These are phyloP conservation scores for Corythaixoides concolor DNA, from an alignment of 2,113 vertebrate genomes.

Conservation along the genomic window DNA sequence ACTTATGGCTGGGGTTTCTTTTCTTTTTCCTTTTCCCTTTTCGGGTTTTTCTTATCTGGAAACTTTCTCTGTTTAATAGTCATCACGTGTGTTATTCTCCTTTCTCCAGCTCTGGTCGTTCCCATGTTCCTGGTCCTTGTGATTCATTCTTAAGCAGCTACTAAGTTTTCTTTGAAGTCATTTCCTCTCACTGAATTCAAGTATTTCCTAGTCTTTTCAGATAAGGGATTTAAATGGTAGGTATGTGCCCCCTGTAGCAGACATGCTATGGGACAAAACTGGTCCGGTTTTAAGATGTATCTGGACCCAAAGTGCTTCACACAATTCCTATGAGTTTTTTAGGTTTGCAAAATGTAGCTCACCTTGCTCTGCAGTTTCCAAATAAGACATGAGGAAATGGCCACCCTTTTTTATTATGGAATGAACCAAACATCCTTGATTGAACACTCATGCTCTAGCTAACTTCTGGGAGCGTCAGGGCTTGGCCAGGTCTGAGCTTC, in stretches of 20 bases:
- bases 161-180: neutral
- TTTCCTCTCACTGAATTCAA: slow-evolving; percentile 33
- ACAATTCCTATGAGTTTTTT: neutral
- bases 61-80: neutral
- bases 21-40: neutral
- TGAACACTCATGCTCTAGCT: neutral
- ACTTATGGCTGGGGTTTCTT: neutral
- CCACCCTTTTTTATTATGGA: neutral
- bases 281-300: neutral
- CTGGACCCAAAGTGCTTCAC: neutral
- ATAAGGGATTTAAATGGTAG: slow-evolving; percentile 4
- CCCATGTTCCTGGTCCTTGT: neutral
- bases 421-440: neutral
- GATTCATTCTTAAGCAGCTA: slow-evolving; percentile 14
- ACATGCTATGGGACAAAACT: neutral
- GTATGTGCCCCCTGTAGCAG: neutral
- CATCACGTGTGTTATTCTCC: neutral
- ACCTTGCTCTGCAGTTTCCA: neutral
- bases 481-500: neutral
- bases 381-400: neutral
- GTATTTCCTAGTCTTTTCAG: slow-evolving; percentile 29
- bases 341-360: neutral
- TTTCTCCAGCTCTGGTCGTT: neutral
- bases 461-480: neutral
- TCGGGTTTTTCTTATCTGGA: neutral